Conservation (phyloP, 2,888 invertebrate genomes). For the Ferrisia virgata region DNA sequence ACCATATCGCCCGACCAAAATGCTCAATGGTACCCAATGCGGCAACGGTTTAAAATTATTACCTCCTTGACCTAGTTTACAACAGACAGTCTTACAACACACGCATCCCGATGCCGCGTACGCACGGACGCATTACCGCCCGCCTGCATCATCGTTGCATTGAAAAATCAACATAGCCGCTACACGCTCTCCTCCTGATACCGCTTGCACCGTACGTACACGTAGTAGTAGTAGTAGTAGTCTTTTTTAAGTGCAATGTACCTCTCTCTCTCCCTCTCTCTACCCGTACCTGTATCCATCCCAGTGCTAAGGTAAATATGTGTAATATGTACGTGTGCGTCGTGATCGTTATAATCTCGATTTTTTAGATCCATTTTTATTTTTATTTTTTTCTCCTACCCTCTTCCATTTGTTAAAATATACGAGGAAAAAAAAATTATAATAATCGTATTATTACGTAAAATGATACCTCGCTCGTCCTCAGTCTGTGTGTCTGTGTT, state of each 20-base stretch:
- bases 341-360: not conserved
- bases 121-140: conserved; percentile 37
- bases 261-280: too few species aligned
- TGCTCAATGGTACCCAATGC: conserved; percentile 44
- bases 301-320: too few species aligned
- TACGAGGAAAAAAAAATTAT: not conserved
- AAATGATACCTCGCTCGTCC: not conserved
- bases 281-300: not conserved
- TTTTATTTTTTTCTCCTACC: not conserved
- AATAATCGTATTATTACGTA: not conserved
- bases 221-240: too few species aligned
- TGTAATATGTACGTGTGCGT: not conserved
- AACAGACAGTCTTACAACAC: conserved; percentile 46
- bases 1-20: conserved; percentile 26
- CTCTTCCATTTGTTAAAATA: too few species aligned
- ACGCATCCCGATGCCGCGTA: conserved; percentile 43
- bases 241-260: not conserved
- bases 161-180: not conserved
- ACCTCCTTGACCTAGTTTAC: conserved; percentile 47
- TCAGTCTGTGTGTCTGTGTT: too few species aligned
- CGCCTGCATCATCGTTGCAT: conserved; percentile 35
- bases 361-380: not conserved
- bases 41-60: conserved; percentile 46
- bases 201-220: too few species aligned
- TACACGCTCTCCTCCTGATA: not conserved